Base-by-base conservation (phyloP, 1,140 invertebrate genomes). In the Riptortus pedestris region DNA sequence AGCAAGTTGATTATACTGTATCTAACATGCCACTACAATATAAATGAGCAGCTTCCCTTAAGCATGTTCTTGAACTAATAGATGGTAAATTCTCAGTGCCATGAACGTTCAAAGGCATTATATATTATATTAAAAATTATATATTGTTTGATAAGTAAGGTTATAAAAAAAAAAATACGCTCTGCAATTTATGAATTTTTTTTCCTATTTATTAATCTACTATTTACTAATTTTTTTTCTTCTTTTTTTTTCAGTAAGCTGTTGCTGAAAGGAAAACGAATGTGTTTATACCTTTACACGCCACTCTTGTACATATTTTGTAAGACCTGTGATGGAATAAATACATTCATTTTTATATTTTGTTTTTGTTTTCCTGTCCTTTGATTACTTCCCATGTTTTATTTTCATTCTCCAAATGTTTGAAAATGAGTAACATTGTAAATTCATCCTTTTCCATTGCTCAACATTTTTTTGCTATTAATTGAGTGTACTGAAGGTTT, bases 301-400 rank as follows among this genome's bases (percentile, higher is more conserved):
- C 63, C 63, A 48, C 20, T 60, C 63, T 20, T 60, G 63, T 47
- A 60, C 12, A 43, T 65, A 33, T 58, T 43, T 22, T 58, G 55
- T 43, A 60, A 57, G 63, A 65, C 63, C 22, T 65, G 63, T 65
- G 57, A 47, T 48, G 58, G 63, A 65, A 65, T 65, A 65, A 65
- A 65, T 65, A 57, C 33, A 28, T 45, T 60, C 31, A 57, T 59
- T 60, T 60, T 65, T 38, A 20, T 2, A 33, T 65, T 45, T 64
- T 58, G 29, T 61, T 20, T 62, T 62, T 47, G 11, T 28, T 47
- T 28, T 45, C 11, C 20, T 31, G 22, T 33, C 24, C 31, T 26
- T 43, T 43, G 1, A 38, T 38, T 38, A 14, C 5, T 14, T 38
- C 14, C 14, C 14, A 5, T 7, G 31, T 38, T 38, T 38, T n/a